Evolutionary conservation across 2,888 invertebrate genomes (phyloP).

Genomic region (Chrysina gloriosa): DNA sequence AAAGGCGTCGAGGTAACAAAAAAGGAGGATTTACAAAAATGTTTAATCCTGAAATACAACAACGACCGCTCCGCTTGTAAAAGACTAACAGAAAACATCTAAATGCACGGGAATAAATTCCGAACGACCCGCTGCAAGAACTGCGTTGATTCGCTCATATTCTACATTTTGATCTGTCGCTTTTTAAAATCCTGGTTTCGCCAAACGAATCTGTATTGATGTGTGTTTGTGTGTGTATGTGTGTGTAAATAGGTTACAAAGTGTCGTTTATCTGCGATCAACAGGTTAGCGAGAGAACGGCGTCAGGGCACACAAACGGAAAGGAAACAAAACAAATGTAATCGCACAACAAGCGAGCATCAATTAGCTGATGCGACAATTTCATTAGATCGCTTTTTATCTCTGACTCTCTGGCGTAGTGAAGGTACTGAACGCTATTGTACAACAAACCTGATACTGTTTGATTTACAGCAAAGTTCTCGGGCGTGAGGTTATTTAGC

Average conservation of each 20-base stretch:
- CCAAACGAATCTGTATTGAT: conserved; percentile 24
- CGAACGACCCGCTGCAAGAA: conserved; percentile 39
- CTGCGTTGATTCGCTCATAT: conserved; percentile 41
- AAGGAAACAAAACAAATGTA: conserved; percentile 50
- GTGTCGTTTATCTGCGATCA: conserved; percentile 51
- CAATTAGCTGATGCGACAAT: conserved; percentile 50
- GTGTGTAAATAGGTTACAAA: conserved; percentile 50
- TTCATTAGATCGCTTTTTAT: conserved; percentile 46
- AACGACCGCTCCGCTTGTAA: conserved; percentile 8
- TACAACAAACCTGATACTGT: conserved; percentile 38
- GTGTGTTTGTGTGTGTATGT: conserved; percentile 42
- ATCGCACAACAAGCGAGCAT: conserved; percentile 48
- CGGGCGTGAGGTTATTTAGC: conserved; percentile 22
- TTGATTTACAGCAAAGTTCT: conserved; percentile 36
- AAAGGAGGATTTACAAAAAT: conserved; percentile 8
- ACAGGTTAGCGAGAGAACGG: conserved; percentile 49
- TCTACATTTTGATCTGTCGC: conserved; percentile 30
- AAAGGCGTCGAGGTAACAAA: conserved; percentile 15
- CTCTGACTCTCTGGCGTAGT: conserved; percentile 35
- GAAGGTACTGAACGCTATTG: conserved; percentile 26
- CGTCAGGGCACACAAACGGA: conserved; percentile 45
- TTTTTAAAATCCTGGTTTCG: conserved; percentile 28
- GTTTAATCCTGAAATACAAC: conserved; percentile 23
- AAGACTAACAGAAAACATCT: conserved; percentile 2
- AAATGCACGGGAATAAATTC: conserved; percentile 26